Conservation (phyloP, 1,140 invertebrate species). For the Drosophila aff. region DNA sequence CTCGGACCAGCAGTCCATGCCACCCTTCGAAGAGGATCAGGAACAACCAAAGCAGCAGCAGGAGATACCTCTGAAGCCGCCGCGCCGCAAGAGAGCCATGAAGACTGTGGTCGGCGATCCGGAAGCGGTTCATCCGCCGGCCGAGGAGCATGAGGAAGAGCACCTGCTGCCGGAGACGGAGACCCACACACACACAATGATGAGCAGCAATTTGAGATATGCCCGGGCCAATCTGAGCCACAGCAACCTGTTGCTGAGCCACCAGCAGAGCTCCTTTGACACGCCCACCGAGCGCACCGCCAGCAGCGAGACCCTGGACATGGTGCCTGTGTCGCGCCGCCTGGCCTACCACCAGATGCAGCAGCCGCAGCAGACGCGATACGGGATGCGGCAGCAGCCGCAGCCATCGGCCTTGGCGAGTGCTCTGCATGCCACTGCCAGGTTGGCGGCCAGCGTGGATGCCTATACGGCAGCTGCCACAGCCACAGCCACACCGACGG, state of each 20-base stretch:
- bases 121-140: constrained; percentile 10
- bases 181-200: constrained; percentile 22
- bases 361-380: not conserved
- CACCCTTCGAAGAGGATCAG: constrained; percentile 46
- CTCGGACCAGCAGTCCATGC: constrained; percentile 55
- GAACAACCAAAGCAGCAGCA: constrained; percentile 18
- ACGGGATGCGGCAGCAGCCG: constrained; percentile 17
- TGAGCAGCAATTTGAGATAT: constrained; percentile 60
- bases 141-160: constrained; percentile 44
- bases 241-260: constrained; percentile 74
- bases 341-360: constrained; percentile 28
- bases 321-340: constrained; percentile 31
- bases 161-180: constrained; percentile 38
- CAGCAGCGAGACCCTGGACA: constrained; percentile 73
- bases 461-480: constrained; percentile 73
- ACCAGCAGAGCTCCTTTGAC: constrained; percentile 73
- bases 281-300: constrained; percentile 69
- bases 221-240: constrained; percentile 78
- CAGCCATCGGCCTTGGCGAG: constrained; percentile 63
- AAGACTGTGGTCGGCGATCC: constrained; percentile 13
- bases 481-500: constrained; percentile 50
- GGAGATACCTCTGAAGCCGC: constrained; percentile 54
- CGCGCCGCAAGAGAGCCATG: constrained; percentile 37
- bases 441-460: constrained; percentile 73
- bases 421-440: constrained; percentile 73